Evolutionary conservation across 2,113 vertebrate genomes (phyloP).

Genomic region (Mungos mungo): DNA sequence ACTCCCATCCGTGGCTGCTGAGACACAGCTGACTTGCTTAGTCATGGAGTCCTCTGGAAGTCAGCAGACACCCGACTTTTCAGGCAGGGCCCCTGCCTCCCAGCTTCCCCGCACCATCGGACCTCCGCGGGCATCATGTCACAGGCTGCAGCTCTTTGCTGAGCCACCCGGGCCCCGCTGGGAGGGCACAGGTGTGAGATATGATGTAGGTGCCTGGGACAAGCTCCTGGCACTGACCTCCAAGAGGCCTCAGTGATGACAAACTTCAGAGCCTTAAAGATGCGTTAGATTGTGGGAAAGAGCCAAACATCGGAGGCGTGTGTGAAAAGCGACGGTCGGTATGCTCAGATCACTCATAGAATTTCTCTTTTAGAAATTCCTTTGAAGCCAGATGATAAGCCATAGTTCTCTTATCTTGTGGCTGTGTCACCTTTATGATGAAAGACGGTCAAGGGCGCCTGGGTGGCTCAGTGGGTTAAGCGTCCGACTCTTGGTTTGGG

Average conservation of each 20-base stretch:
- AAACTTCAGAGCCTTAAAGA: background rate
- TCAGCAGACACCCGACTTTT: background rate
- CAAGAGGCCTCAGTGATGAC: background rate
- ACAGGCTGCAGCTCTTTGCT: background rate
- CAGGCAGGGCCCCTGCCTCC: background rate
- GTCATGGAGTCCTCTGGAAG: background rate
- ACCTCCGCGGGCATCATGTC: fast-evolving
- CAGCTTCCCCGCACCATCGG: background rate
- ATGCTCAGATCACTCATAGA: background rate
- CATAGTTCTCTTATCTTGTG: background rate
- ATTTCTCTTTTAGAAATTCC: conserved; percentile 7
- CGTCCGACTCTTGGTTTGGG: too few relatives aligned
- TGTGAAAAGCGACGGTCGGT: background rate
- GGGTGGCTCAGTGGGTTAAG: too few relatives aligned
- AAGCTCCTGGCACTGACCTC: background rate
- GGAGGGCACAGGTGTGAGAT: background rate
- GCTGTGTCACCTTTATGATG: background rate
- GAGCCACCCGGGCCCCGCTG: background rate
- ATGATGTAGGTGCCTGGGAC: background rate
- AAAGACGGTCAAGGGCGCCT: background rate
- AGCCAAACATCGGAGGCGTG: background rate
- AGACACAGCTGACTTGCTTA: background rate
- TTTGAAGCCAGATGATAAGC: background rate
- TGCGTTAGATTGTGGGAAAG: background rate
- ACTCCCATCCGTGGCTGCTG: background rate